Evolutionary conservation across 2,888 invertebrate genomes (phyloP).

Genomic region (Orthosia gracilis): DNA sequence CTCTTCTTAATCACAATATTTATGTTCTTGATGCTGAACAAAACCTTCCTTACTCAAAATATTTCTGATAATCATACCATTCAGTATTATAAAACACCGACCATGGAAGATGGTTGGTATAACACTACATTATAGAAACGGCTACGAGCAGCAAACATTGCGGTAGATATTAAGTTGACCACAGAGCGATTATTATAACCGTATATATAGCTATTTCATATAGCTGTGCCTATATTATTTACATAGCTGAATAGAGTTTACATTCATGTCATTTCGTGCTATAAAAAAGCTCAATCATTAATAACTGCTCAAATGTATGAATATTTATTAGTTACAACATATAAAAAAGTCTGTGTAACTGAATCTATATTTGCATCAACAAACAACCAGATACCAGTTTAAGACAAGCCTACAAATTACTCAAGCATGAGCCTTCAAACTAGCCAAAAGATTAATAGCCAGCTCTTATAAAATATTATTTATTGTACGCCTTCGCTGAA

Average conservation of each 20-base stretch:
- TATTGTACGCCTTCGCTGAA: constrained; percentile 39
- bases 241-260: constrained; percentile 10
- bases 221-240: constrained; percentile 29
- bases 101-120: neutral
- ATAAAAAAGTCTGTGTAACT: neutral
- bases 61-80: neutral
- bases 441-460: constrained; percentile 49
- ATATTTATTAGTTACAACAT: constrained; percentile 18
- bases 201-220: constrained; percentile 34
- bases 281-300: constrained; percentile 1
- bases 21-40: neutral
- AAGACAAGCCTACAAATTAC: constrained; percentile 40
- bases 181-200: constrained; percentile 48
- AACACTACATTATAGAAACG: constrained; percentile 4
- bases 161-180: constrained; percentile 56
- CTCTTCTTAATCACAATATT: constrained; percentile 16
- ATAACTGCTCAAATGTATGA: neutral
- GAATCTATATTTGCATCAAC: constrained; percentile 5
- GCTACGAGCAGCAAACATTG: constrained; percentile 45
- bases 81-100: neutral
- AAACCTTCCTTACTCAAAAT: constrained; percentile 15
- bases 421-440: constrained; percentile 42
- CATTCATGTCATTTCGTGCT: neutral
- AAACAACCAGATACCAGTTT: constrained; percentile 24
- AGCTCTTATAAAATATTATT: constrained; percentile 45